phyloP scores from a whole-genome alignment of 2,113 vertebrate genomes.

The Smithornis capensis region DNA sequence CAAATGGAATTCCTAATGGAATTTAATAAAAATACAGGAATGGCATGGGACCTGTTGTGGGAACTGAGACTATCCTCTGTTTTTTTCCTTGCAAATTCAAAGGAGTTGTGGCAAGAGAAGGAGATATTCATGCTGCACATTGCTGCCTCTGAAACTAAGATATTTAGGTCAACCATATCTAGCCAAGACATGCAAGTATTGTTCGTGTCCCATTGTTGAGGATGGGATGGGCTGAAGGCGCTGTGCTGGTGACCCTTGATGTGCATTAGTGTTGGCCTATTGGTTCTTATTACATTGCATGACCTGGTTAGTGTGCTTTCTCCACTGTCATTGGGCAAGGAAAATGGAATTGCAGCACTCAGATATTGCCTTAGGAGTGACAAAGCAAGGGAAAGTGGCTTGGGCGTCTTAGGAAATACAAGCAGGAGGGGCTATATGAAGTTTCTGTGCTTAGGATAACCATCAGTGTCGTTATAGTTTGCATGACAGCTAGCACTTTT shows the following conservation, averaged over 20 bases:
- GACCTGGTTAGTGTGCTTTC: background rate
- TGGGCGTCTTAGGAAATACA: background rate
- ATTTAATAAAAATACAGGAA: background rate
- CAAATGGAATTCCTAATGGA: background rate
- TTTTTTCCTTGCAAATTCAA: background rate
- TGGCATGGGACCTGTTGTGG: background rate
- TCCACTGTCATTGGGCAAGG: background rate
- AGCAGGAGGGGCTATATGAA: background rate
- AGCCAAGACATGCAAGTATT: background rate
- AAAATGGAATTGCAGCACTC: background rate
- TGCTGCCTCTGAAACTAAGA: background rate
- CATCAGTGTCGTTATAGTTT: background rate
- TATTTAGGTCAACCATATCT: background rate
- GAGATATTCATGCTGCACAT: background rate
- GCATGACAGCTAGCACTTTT: background rate
- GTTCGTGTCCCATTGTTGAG: background rate
- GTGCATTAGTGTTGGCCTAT: background rate
- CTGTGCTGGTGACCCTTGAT: background rate
- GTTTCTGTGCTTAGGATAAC: background rate
- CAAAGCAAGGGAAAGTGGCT: background rate
- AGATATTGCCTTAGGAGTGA: constrained; percentile 8
- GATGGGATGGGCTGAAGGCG: background rate
- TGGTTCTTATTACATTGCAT: background rate
- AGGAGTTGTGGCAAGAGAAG: background rate
- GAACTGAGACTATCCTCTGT: background rate